Evolutionary conservation across 2,113 vertebrate species (phyloP), one percentile per base, ranked within the genome.

Genomic region (Lophius piscatorius): DNA sequence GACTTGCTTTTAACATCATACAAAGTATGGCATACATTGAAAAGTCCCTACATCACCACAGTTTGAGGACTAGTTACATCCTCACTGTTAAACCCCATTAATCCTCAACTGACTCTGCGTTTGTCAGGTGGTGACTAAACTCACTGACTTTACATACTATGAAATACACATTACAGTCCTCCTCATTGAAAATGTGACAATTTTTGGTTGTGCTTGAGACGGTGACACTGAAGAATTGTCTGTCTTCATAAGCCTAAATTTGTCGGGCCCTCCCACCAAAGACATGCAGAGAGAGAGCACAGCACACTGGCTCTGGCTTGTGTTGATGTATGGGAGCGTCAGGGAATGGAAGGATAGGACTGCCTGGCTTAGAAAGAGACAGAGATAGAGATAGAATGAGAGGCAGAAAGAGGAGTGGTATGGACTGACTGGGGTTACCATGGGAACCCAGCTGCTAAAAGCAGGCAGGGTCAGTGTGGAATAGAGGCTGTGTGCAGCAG

Each of bases 371-470:
- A 75, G 83, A 69, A 78, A 76, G 76, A 80, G 72, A 79, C 16
- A 6, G 46, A 14, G 55, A 54, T 45, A 21, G 52, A 45, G 38
- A 59, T 56, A 60, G 48, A 48, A 21, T 21, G 51, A 45, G 54
- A 26, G 54, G 54, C 69, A 31, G 68, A 39, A 49, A 51, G 80
- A 86, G 82, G 74, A 87, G 82, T 70, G 77, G 81, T 85, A 79
- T 82, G 85, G 81, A 84, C 84, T 28, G 65, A 74, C 82, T 81
- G 76, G 54, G 79, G 90, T 92, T 91, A 79, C 84, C 75, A 89
- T 89, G 80, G 89, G 77, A 90, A 91, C 88, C 79, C 81, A 84
- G 84, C 84, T 90, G 84, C 81, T 87, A 83, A 87, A 89, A 83
- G 87, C 85, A 89, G 83, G 82, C 83, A 84, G 85, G 78, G 81